phyloP scores from a whole-genome alignment of 2,113 vertebrate species.

The Platichthys flesus region DNA sequence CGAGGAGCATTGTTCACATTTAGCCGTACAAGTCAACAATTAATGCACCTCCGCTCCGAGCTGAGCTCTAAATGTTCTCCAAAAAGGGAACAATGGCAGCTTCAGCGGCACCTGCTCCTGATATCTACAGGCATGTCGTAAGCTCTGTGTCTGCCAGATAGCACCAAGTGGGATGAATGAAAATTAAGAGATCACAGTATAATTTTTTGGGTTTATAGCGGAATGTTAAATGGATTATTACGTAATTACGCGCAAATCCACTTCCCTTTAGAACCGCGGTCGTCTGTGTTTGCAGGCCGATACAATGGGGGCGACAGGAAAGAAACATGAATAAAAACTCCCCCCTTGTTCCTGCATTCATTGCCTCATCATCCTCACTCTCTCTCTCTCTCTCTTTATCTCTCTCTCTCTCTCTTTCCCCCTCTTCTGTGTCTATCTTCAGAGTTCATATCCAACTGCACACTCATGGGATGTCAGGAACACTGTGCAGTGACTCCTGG shows the following conservation, averaged over 20 bases:
- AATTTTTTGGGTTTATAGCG: conserved; percentile 21
- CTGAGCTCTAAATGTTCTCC: conserved; percentile 30
- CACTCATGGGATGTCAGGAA: conserved; percentile 86
- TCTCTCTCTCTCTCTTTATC: neutral
- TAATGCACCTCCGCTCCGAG: conserved; percentile 1
- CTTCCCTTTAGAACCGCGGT: neutral
- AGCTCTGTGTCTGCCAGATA: conserved; percentile 31
- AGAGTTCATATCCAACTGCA: conserved; percentile 89
- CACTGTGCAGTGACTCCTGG: conserved; percentile 87
- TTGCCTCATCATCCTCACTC: neutral
- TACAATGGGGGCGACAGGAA: neutral
- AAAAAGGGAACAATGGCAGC: conserved; percentile 10
- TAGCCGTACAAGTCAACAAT: conserved; percentile 9
- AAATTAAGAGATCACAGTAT: conserved; percentile 24
- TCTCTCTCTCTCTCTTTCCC: neutral
- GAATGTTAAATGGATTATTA: conserved; percentile 26
- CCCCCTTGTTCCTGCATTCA: neutral
- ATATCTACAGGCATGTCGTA: conserved; percentile 11
- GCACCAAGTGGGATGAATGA: conserved; percentile 14
- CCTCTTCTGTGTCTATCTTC: conserved; percentile 1
- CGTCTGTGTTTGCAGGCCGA: neutral
- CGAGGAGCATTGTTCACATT: neutral
- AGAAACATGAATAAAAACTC: conserved; percentile 2
- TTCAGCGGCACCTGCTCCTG: conserved; percentile 41
- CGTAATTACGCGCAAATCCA: conserved; percentile 20